These are phyloP conservation scores for Apogon talboti DNA, from an alignment of 2,797 vertebrate genomes.

Conservation along the genomic window DNA sequence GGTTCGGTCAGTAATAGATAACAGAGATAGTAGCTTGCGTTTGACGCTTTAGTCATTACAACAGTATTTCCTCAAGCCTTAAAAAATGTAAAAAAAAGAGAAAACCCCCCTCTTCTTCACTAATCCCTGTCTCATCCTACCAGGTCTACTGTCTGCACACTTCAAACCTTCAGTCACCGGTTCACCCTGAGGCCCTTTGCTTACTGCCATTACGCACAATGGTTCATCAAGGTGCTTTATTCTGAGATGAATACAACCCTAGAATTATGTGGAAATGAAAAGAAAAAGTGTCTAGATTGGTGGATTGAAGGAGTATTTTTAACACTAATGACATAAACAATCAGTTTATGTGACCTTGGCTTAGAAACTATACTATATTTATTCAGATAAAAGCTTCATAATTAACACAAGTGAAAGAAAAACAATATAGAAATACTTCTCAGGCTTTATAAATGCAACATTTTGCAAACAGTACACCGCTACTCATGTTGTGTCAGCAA, in stretches of 20 bases:
- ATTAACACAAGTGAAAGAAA: background rate
- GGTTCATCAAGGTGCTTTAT: too few species aligned
- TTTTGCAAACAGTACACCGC: background rate
- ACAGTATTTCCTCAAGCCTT: background rate
- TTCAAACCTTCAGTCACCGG: conserved; percentile 40
- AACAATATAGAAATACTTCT: background rate
- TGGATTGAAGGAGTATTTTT: too few species aligned
- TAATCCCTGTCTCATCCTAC: conserved; percentile 59
- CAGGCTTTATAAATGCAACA: background rate
- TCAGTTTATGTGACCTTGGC: too few species aligned
- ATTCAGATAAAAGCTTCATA: too few species aligned
- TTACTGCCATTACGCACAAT: conserved; percentile 9
- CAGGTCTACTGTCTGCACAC: conserved; percentile 48
- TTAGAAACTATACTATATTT: too few species aligned
- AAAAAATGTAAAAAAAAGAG: too few species aligned
- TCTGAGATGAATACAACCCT: too few species aligned
- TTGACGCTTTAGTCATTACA: background rate
- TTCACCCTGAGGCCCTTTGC: conserved; percentile 34
- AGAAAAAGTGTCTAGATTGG: too few species aligned
- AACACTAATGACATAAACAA: too few species aligned
- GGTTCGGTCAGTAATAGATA: conserved; percentile 28
- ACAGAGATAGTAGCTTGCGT: background rate
- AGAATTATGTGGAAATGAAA: too few species aligned
- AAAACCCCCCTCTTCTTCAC: conserved; percentile 24
- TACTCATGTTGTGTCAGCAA: conserved; percentile 37